These are phyloP conservation scores for Lucilia sericata DNA, from an alignment of 1,140 invertebrate genomes.

Conservation along the genomic window DNA sequence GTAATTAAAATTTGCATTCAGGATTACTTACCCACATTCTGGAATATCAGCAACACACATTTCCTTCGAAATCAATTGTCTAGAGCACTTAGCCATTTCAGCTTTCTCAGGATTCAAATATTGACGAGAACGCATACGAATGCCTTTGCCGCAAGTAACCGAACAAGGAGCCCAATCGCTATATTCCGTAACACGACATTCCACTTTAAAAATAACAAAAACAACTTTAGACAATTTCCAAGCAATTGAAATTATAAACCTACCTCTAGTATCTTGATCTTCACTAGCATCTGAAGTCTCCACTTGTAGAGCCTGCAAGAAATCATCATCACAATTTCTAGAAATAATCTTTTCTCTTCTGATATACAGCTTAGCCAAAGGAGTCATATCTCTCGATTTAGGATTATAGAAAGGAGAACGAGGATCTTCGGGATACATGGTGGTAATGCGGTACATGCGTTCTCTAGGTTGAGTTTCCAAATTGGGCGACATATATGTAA, in stretches of 20 bases:
- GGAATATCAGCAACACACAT: conserved; percentile 83
- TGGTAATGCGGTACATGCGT: conserved; percentile 89
- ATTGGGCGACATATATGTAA: conserved; percentile 93
- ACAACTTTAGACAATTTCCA: neutral
- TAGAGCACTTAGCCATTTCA: conserved; percentile 79
- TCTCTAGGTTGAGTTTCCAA: conserved; percentile 87
- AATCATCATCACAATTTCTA: conserved; percentile 78
- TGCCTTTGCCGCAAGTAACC: conserved; percentile 88
- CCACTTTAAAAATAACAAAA: conserved; percentile 70
- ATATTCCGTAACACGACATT: conserved; percentile 83
- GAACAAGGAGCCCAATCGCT: conserved; percentile 84
- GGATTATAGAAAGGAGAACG: conserved; percentile 93
- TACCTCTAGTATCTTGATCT: conserved; percentile 79
- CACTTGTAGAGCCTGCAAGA: conserved; percentile 72
- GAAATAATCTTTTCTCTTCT: conserved; percentile 79
- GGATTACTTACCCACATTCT: conserved; percentile 74
- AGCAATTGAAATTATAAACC: conserved; percentile 53
- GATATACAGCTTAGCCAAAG: conserved; percentile 83
- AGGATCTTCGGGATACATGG: conserved; percentile 86
- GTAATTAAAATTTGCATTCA: too few relatives aligned
- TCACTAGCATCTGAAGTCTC: conserved; percentile 81
- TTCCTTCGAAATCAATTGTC: conserved; percentile 86
- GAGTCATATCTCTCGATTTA: conserved; percentile 78
- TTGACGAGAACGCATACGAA: conserved; percentile 81
- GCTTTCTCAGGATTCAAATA: conserved; percentile 85